Percentiles rank a stretch among this genome's conserved stretches.
These are phyloP conservation scores for Eurystomus gularis DNA, from an alignment of 2,113 vertebrate species.

Conservation along the genomic window DNA sequence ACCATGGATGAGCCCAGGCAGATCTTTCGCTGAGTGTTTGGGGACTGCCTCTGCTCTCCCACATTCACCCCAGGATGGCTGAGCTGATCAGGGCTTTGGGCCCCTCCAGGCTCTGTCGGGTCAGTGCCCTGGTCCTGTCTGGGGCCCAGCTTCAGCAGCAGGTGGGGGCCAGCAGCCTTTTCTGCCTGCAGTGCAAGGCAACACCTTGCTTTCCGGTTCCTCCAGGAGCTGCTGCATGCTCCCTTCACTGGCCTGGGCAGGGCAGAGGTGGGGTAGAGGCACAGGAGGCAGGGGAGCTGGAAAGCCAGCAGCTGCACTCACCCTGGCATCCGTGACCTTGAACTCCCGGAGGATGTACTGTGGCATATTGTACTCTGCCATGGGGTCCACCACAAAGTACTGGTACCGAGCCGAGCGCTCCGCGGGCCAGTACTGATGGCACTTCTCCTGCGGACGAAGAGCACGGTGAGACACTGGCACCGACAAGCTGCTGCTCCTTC, in stretches of 20 bases:
- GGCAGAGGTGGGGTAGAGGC: not conserved
- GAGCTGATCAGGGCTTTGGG: not conserved
- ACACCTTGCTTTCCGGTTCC: rapidly evolving
- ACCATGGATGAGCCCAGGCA: not conserved
- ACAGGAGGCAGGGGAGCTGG: not conserved
- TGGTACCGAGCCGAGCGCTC: slow-evolving; percentile 96
- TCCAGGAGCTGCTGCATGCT: not conserved
- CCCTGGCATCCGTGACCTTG: slow-evolving; percentile 95
- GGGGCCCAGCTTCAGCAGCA: not conserved
- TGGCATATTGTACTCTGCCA: slow-evolving; percentile 99
- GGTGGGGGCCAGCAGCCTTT: not conserved
- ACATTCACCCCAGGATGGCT: not conserved
- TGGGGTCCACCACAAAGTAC: slow-evolving; percentile 97
- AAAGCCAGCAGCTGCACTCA: slow-evolving; percentile 63
- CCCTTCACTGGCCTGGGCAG: not conserved
- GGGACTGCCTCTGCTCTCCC: not conserved
- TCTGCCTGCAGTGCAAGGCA: not conserved
- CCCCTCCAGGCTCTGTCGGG: not conserved
- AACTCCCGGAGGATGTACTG: slow-evolving; percentile 98
- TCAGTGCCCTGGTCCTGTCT: not conserved
- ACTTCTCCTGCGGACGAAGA: slow-evolving; percentile 86
- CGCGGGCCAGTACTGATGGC: slow-evolving; percentile 97
- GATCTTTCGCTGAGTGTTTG: not conserved
- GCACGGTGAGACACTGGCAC: not conserved
- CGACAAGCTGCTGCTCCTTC: not conserved